phyloP scores from a whole-genome alignment of 1,140 invertebrate genomes.

The Platyscapa corneri region DNA sequence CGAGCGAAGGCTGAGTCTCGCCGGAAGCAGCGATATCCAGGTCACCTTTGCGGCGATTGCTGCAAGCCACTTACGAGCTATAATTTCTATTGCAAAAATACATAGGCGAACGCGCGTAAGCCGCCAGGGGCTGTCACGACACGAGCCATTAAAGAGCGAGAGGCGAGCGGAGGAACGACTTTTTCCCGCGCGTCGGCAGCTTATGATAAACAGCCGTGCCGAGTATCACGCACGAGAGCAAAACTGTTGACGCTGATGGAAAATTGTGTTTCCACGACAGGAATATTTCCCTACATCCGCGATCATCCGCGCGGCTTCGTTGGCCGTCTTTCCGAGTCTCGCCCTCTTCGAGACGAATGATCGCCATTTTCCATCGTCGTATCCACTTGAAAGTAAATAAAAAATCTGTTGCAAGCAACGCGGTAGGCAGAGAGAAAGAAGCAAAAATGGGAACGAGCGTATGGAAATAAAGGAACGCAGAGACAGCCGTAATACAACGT shows the following conservation, averaged over 20 bases:
- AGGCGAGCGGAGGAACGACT: neutral
- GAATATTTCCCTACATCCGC: too few relatives aligned
- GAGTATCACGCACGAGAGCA: neutral
- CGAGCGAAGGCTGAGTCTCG: conserved; percentile 50
- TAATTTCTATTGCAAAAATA: conserved; percentile 47
- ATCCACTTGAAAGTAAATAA: too few relatives aligned
- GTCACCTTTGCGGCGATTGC: conserved; percentile 49
- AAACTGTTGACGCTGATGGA: neutral
- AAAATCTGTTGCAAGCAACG: too few relatives aligned
- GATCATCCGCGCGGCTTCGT: neutral
- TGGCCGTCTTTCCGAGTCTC: too few relatives aligned
- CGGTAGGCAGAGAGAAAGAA: neutral
- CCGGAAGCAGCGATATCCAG: conserved; percentile 58
- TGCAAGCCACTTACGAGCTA: neutral
- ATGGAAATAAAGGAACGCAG: too few relatives aligned
- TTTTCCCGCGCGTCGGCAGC: neutral
- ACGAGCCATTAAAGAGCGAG: conserved; percentile 42
- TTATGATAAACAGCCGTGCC: conserved; percentile 16
- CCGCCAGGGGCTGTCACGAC: conserved; percentile 47
- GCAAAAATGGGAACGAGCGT: too few relatives aligned
- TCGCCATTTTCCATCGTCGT: too few relatives aligned
- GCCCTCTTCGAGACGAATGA: too few relatives aligned
- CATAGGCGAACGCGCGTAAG: neutral
- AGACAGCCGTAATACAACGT: too few relatives aligned
- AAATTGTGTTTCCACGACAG: neutral